Base-by-base conservation (phyloP, 2,113 vertebrate genomes). In the Crocuta crocuta region DNA sequence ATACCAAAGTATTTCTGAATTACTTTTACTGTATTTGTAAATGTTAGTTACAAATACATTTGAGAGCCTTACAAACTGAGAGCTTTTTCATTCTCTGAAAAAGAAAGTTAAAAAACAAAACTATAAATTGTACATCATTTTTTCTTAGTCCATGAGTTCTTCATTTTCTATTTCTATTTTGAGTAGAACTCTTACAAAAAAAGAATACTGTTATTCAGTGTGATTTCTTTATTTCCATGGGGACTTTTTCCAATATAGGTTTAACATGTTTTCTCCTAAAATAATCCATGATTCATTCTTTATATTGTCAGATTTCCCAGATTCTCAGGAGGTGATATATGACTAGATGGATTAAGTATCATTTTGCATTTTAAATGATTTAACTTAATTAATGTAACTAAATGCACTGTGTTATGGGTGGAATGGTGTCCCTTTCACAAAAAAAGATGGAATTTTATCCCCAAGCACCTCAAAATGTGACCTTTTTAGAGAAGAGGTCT, bases 131-230 rank as follows among this genome's bases (percentile, higher is more conserved):
- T 84, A 78, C 58, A 19, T 65, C 55, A 10, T 28, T 86, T 94
- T 96, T 96, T 86, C 58, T 94, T 90, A 63, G 79, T 86, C 31
- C 26, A 4, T 73, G 80, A 80, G 43, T 87, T 91, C 58, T 78
- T 87, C 55, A 63, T 92, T 92, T 92, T 89, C 83, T 93, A 80
- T 45, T 97, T 95, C 53, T 97, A 71, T 89, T 97, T 89, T 73
- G n/a, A 95, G 53, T 80, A 93, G 73, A 80, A 33, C 12, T 89
- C 23, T 24, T 63, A 80, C n/a, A 65, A 70, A 65, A 81, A 70
- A 81, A 95, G 70, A 95, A 48, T 93, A 85, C 24, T 93, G 80
- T 76, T 95, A 50, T 95, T 95, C 81, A 91, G 55, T 95, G 71
- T 76, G 50, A 91, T 87, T 90, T 93, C 71, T 95, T 89, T 95